A percentile compares a stretch with the other conserved stretches of the same genome.
phyloP scores from a whole-genome alignment of 2,113 vertebrate genomes.

The Toxostoma redivivum region DNA sequence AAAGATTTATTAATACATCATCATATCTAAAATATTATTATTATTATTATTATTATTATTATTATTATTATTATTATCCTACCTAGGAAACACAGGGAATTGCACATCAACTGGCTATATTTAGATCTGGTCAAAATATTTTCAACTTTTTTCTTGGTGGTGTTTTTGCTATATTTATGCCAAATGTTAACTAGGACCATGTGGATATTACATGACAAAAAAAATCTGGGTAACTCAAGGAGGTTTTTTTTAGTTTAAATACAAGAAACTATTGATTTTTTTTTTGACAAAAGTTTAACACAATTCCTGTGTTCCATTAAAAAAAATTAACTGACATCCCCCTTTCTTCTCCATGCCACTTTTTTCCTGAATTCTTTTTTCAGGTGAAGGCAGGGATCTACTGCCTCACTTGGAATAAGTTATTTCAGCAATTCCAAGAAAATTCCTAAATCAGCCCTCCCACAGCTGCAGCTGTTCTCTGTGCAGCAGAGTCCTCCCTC shows the following conservation, averaged over 20 bases:
- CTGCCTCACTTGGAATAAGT: background rate
- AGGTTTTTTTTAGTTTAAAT: background rate
- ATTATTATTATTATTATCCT: too few relatives aligned
- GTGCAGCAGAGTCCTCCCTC: background rate
- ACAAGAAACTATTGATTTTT: background rate
- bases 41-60: too few relatives aligned
- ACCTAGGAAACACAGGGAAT: background rate
- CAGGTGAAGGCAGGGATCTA: background rate
- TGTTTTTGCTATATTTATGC: background rate
- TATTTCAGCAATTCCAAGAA: background rate
- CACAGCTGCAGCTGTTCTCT: background rate
- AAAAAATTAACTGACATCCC: background rate
- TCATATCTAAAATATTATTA: background rate
- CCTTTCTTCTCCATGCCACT: background rate
- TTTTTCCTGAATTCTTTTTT: fast-evolving
- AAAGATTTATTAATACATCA: background rate
- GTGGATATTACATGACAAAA: background rate
- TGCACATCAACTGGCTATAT: too few relatives aligned
- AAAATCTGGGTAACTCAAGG: background rate
- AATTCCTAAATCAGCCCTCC: background rate
- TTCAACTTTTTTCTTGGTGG: fast-evolving
- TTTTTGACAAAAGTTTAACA: background rate
- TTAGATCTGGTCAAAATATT: background rate
- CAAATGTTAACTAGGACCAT: background rate
- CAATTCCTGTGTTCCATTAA: background rate